Percentiles rank a stretch among this genome's conserved stretches.
Conservation (phyloP, 2,888 invertebrate species). For the Automeris io region DNA sequence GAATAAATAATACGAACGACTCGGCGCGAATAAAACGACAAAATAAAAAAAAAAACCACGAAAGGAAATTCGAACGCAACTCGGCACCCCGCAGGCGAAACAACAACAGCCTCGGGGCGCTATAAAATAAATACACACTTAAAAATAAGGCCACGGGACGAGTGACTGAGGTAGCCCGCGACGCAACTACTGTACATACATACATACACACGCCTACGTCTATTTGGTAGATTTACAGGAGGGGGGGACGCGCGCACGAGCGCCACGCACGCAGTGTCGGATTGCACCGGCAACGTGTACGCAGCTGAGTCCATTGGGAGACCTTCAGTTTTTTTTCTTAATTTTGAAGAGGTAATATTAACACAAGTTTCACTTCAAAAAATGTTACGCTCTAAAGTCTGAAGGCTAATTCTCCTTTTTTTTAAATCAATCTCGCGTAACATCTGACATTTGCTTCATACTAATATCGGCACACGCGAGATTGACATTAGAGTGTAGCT, state of each 20-base stretch:
- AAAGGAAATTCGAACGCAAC: conserved; percentile 68
- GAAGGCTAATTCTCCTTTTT: too few species aligned
- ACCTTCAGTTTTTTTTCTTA: too few species aligned
- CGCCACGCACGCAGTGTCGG: too few species aligned
- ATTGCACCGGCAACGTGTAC: conserved; percentile 26
- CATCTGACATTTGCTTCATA: too few species aligned
- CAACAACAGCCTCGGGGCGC: conserved; percentile 70
- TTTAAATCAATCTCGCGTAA: too few species aligned
- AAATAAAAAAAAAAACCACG: conserved; percentile 54
- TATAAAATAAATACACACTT: conserved; percentile 72
- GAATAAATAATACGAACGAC: conserved; percentile 67
- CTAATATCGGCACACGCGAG: too few species aligned
- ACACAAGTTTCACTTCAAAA: too few species aligned
- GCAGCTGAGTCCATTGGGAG: conserved; percentile 12
- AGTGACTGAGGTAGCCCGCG: conserved; percentile 74
- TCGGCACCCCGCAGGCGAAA: conserved; percentile 62
- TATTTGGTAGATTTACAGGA: conserved; percentile 29
- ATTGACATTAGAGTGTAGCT: too few species aligned
- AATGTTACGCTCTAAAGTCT: too few species aligned
- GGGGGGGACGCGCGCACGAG: conserved; percentile 23
- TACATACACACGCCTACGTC: conserved; percentile 41
- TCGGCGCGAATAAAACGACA: conserved; percentile 62
- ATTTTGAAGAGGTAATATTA: too few species aligned
- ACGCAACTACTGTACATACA: conserved; percentile 51
- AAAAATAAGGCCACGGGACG: conserved; percentile 68